Evolutionary conservation across 2,797 vertebrate species (phyloP).

Genomic region (Sebastes oblongus): DNA sequence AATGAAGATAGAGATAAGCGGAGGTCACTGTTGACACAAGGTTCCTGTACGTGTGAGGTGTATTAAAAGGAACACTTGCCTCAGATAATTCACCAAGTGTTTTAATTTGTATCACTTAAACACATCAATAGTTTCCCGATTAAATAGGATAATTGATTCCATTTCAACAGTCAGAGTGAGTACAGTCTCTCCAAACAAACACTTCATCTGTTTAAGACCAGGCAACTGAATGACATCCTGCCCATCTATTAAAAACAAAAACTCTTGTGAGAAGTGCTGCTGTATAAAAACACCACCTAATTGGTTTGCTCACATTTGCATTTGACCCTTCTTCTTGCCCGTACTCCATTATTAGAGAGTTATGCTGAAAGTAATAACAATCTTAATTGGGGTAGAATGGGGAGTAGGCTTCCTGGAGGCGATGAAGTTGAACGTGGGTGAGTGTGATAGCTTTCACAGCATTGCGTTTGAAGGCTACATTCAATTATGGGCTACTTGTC

Average conservation of each 20-base stretch:
- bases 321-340: conserved; percentile 38
- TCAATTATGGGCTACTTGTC: conserved; percentile 73
- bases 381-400: conserved; percentile 61
- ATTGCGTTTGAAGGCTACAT: conserved; percentile 59
- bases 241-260: conserved; percentile 34
- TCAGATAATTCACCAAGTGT: conserved; percentile 2
- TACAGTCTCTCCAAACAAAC: conserved; percentile 11
- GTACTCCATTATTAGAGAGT: conserved; percentile 55
- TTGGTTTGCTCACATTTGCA: conserved; percentile 56
- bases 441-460: conserved; percentile 63
- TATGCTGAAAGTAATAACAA: conserved; percentile 53
- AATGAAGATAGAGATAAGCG: conserved; percentile 50
- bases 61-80: conserved; percentile 10
- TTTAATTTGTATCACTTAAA: conserved; percentile 13
- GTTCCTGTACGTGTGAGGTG: background rate
- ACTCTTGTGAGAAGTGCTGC: background rate
- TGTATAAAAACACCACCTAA: conserved; percentile 48
- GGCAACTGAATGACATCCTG: conserved; percentile 21
- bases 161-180: background rate
- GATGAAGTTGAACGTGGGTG: conserved; percentile 54
- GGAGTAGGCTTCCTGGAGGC: conserved; percentile 52
- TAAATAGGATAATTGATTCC: conserved; percentile 4
- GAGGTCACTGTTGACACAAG: conserved; percentile 27
- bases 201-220: conserved; percentile 9
- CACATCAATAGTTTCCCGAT: conserved; percentile 15